Base-by-base conservation (phyloP, 1,140 invertebrate genomes). In the Aphidius ervi region DNA sequence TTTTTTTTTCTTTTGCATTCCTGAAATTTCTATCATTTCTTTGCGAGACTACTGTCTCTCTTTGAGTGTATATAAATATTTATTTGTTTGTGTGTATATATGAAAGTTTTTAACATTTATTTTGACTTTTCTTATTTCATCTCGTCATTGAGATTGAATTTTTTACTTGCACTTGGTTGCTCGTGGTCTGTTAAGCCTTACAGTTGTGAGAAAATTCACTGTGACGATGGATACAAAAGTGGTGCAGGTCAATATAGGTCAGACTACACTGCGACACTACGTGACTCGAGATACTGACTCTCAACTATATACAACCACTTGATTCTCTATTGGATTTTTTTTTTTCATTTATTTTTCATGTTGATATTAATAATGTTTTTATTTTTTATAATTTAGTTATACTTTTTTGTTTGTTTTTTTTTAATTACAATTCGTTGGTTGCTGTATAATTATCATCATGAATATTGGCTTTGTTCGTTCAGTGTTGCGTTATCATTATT, bases 251-350 rank as follows among this genome's bases (percentile, higher is more conserved):
- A 58, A 68, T 65, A 75, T 75, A 74, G 73, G 72, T 72, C 72
- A 74, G 63, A 62, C 70, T 63, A 56, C 68, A 73, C 69, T 74
- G 72, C 73, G 72, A 74, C 71, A 74, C 59, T 72, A 75, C 72
- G 72, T 75, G 72, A 69, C 66, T 59, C 57, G 67, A 62, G 65
- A 68, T 31, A 31, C 68, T 63, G 62, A 60, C 59, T 62, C 59
- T 62, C 50, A 59, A 47, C 53, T 54, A 16, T 16, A 16, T 16
- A 45, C 37, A 46, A 42, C 39, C 61, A 23, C 53, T 52, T 41
- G 58, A 58, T 46, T 62, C 61, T 58, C 53, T 57, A 54, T 42
- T 53, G 49, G 23, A 39, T 31, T 47, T 41, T 52, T 10, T 43
- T 5, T 40, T 42, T 10, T 55, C 3, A 5, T 48, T 48, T 48